Evolutionary conservation across 2,797 vertebrate species (phyloP), one percentile per base, ranked within the genome.

Genomic region (Thaleichthys pacificus): DNA sequence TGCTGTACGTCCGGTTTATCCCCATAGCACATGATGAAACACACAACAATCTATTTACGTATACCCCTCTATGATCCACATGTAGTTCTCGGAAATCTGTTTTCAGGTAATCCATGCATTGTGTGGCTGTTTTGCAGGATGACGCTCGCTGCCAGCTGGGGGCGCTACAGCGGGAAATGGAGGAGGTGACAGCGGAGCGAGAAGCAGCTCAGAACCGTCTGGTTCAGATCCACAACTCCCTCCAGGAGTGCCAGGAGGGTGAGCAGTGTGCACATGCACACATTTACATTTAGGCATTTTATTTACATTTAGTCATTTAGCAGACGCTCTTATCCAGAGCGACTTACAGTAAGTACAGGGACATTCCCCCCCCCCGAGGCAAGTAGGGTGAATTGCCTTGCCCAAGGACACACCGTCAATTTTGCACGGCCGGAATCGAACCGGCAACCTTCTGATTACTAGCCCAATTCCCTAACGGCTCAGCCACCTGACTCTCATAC

Each of bases 181-280:
- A 91, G 0, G 95, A 96, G 87, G 78, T 87, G n/a, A 92, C 88
- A 35, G 87, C 72, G 0, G 93, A 97, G 54, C 89, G 92, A 81
- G 94, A 96, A 64, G 83, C 75, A 0, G 81, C 90, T 11, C 69
- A 89, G 0, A 86, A 82, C 17, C 92, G 93, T 0, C 88, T 91
- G 0, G 73, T 88, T 89, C 95, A 94, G 84, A 89, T 97, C 19
- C 95, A 96, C 70, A 93, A 87, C 70, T 82, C 89, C 0, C 57
- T 96, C 68, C 91, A 93, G 0, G 94, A 96, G 72, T 89, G 91
- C 1, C 94, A 95, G 79, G 94, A 96, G 89, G 97, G 97, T 96
- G 74, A 72, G 68, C 57, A 21, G 19, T 22, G 12, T 38, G 17
- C 19, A 65, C 61, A 69, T 56, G 12, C 26, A 57, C 61, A 21